Percentiles rank a stretch among this genome's conserved stretches.
phyloP scores from a whole-genome alignment of 2,113 vertebrate species.

The Dipodomys ordii region DNA sequence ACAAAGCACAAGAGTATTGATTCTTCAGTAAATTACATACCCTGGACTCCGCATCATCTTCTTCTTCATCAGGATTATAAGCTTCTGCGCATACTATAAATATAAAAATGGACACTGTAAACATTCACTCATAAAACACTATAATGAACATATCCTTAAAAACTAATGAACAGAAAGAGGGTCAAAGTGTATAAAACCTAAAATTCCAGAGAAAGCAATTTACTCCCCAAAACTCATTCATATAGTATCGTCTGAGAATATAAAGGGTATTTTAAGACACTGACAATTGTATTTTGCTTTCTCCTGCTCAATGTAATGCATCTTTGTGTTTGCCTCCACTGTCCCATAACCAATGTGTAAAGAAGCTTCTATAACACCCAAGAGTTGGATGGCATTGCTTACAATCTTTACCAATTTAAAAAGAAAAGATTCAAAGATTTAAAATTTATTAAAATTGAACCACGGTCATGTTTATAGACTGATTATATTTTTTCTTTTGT shows the following conservation, averaged over 20 bases:
- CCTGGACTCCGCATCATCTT: slow-evolving; percentile 95
- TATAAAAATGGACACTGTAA: slow-evolving; percentile 69
- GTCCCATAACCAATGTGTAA: neutral
- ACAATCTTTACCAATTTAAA: slow-evolving; percentile 56
- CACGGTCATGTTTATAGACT: slow-evolving; percentile 2
- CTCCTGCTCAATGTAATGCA: slow-evolving; percentile 15
- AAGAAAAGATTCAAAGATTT: neutral
- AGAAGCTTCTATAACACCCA: neutral
- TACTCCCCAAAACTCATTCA: neutral
- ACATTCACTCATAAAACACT: slow-evolving; percentile 46
- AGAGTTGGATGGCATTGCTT: neutral
- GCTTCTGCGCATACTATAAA: slow-evolving; percentile 97
- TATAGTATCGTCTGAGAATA: neutral
- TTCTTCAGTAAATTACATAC: slow-evolving; percentile 86
- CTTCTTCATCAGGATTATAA: slow-evolving; percentile 99
- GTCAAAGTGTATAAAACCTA: neutral
- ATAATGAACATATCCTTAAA: slow-evolving; percentile 2
- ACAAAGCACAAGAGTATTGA: neutral
- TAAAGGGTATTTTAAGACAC: neutral
- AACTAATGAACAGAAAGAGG: slow-evolving; percentile 41
- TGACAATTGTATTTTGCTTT: slow-evolving; percentile 5
- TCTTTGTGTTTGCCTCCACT: slow-evolving; percentile 14
- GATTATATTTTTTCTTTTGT: neutral
- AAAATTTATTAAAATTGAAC: slow-evolving; percentile 44
- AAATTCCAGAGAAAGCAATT: neutral